Evolutionary conservation across 1,140 invertebrate genomes (phyloP).

Genomic region (Neodiprion fabricii): DNA sequence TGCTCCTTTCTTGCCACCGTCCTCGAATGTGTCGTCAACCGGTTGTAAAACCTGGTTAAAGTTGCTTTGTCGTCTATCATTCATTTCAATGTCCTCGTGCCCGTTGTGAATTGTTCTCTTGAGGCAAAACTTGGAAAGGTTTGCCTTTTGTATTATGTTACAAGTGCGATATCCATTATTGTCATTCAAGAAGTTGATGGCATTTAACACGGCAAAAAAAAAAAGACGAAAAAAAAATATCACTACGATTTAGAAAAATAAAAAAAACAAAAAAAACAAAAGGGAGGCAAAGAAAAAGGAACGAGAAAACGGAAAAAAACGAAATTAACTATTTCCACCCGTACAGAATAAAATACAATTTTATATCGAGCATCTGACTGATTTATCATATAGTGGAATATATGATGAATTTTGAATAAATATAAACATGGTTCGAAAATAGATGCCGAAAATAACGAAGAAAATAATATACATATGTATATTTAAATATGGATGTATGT

Average conservation of each 20-base stretch:
- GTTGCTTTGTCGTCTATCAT: background rate
- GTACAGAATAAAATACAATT: too few relatives aligned
- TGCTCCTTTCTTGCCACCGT: constrained; percentile 49
- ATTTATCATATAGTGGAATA: too few relatives aligned
- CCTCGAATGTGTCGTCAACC: constrained; percentile 44
- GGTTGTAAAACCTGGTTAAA: constrained; percentile 33
- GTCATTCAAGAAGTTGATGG: constrained; percentile 19
- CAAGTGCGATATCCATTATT: background rate
- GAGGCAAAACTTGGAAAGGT: constrained; percentile 16
- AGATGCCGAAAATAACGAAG: too few relatives aligned
- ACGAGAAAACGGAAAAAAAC: background rate
- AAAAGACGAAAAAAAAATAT: constrained; percentile 4
- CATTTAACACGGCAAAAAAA: constrained; percentile 41
- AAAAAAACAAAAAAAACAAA: background rate
- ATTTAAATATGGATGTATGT: too few relatives aligned
- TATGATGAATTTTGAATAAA: too few relatives aligned
- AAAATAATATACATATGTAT: too few relatives aligned
- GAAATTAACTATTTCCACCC: too few relatives aligned
- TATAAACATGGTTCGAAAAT: too few relatives aligned
- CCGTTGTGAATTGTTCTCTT: constrained; percentile 6
- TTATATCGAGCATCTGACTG: too few relatives aligned
- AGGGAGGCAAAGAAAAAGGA: background rate
- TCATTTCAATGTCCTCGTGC: background rate
- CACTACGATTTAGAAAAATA: background rate
- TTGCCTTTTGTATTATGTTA: background rate